Evolutionary conservation across 2,113 vertebrate species (phyloP).

Genomic region (Chlamydotis undulata): DNA sequence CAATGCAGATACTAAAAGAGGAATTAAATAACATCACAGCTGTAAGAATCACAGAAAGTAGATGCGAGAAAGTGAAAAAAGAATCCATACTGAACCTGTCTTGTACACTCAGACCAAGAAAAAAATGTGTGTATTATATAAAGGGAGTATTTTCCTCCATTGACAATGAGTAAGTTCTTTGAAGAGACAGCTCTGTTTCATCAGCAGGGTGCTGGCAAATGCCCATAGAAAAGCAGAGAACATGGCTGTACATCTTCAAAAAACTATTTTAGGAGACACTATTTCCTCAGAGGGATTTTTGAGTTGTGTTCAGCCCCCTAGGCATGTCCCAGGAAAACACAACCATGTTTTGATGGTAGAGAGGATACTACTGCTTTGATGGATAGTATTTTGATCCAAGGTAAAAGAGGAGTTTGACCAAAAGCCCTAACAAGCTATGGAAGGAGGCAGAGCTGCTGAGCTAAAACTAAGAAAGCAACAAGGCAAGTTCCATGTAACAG

Average conservation of each 20-base stretch:
- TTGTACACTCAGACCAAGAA: not conserved
- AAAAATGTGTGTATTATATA: not conserved
- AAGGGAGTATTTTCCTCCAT: slow-evolving; percentile 10
- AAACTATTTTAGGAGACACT: slow-evolving; percentile 56
- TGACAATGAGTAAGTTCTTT: slow-evolving; percentile 25
- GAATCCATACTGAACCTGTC: not conserved
- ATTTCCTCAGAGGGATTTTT: slow-evolving; percentile 39
- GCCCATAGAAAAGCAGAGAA: slow-evolving; percentile 52
- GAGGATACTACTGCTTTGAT: slow-evolving; percentile 62
- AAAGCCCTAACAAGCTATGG: slow-evolving; percentile 17
- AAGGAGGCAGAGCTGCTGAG: slow-evolving; percentile 13
- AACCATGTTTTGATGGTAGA: slow-evolving; percentile 54
- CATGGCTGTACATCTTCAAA: slow-evolving; percentile 40
- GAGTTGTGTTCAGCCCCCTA: slow-evolving; percentile 50
- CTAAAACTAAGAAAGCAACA: slow-evolving; percentile 43
- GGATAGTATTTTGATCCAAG: slow-evolving; percentile 62
- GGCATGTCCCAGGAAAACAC: slow-evolving; percentile 62
- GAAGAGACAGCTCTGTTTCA: slow-evolving; percentile 31
- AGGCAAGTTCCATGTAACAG: not conserved
- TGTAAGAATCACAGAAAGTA: not conserved
- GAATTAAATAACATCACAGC: not conserved
- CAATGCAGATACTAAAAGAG: not conserved
- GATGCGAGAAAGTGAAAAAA: not conserved
- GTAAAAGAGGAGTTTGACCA: slow-evolving; percentile 55
- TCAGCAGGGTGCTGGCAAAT: slow-evolving; percentile 45